Base-by-base conservation (phyloP, 2,797 vertebrate genomes). In the Sternotherus odoratus region DNA sequence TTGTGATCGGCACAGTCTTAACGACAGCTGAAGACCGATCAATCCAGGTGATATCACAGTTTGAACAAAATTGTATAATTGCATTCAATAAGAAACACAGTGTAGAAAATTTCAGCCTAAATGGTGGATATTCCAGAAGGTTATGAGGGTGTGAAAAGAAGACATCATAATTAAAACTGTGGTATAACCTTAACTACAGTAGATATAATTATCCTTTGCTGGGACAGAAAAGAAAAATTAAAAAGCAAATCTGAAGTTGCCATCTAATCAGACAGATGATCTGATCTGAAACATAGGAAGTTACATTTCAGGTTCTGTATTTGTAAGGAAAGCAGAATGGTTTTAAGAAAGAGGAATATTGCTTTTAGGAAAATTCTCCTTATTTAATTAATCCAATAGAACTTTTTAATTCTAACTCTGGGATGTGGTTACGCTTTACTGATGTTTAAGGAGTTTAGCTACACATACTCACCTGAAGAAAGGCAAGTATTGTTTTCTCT, bases 41-140 rank as follows among this genome's bases (percentile, higher is more conserved):
- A 43, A 43, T 43, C 43, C 43, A 43, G 43, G 43, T 5, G 43
- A 43, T 23, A 33, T 60, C 30, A 60, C 8, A 33, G 33, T 33
- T 33, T 5, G 7, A 60, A 60, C 30, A 60, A 60, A 60, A 60
- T 16, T 30, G 11, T 60, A 60, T 60, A 60, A 16, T 17, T 87
- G 94, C 80, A 91, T 84, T 94, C 91, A 94, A 75, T 43, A 95
- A 98, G 98, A 96, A 97, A 91, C 89, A 92, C 93, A 97, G 88
- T 51, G 57, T 89, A 77, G 93, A 91, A 91, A 85, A 83, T 87
- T 84, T 88, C 94, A 94, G 79, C 63, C 86, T 87, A 60, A 94
- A 86, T 95, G 91, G 85, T 19, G 77, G 87, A 79, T 91, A 83
- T 89, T 96, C 84, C 93, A 95, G 96, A 95, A 1, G 0, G 83